These are phyloP conservation scores for Tachina lurida DNA, from an alignment of 2,888 invertebrate genomes.

Conservation along the genomic window DNA sequence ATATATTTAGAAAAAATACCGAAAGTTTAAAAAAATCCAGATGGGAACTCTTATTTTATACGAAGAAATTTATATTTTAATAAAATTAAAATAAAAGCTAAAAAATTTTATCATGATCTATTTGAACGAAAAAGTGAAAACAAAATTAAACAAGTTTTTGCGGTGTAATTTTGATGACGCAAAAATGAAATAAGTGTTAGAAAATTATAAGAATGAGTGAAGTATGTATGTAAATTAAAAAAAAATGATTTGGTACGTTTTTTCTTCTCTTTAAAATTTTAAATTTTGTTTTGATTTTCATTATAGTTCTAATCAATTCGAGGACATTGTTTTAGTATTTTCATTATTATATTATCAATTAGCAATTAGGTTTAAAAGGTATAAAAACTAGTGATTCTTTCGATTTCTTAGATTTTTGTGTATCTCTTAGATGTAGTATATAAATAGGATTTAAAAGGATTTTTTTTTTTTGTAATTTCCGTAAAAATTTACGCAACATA, in stretches of 20 bases:
- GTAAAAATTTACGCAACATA: conserved; percentile 35
- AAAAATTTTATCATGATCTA: too few species aligned
- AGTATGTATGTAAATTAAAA: not conserved
- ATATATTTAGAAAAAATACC: not conserved
- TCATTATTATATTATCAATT: conserved; percentile 34
- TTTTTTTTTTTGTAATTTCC: conserved; percentile 18
- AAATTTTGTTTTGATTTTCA: conserved; percentile 49
- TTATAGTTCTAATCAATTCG: conserved; percentile 40
- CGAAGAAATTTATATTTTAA: not conserved
- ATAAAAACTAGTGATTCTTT: conserved; percentile 69
- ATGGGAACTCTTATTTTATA: conserved; percentile 49
- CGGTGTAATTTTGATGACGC: conserved; percentile 16
- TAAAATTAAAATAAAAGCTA: not conserved
- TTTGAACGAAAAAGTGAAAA: not conserved
- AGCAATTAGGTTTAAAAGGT: conserved; percentile 68
- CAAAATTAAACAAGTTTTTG: not conserved
- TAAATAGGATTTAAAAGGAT: conserved; percentile 62
- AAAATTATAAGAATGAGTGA: conserved; percentile 44
- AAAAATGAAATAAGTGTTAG: conserved; percentile 32
- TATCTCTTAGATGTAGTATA: conserved; percentile 59
- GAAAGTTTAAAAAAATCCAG: not conserved
- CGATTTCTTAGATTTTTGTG: conserved; percentile 55
- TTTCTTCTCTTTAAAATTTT: conserved; percentile 15
- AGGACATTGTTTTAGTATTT: conserved; percentile 56
- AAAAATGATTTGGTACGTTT: conserved; percentile 4